A percentile compares a stretch with the other conserved stretches of the same genome.
Evolutionary conservation across 2,888 invertebrate species (phyloP).

Genomic region (Plebejus argus): DNA sequence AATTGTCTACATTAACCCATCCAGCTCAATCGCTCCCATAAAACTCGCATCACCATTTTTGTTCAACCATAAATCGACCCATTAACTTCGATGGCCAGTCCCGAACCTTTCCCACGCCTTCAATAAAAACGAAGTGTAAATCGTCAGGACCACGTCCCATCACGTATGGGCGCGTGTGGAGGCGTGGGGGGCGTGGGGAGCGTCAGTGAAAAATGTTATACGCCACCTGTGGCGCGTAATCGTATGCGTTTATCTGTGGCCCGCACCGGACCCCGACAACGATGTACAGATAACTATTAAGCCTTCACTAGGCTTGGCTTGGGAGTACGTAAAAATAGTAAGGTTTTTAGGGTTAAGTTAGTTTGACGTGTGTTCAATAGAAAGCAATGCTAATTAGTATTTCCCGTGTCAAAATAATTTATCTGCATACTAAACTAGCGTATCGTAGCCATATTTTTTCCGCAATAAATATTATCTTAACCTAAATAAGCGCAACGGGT

Average conservation of each 20-base stretch:
- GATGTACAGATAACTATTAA: conserved; percentile 50
- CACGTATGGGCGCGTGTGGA: background rate
- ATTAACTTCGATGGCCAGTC: background rate
- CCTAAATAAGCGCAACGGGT: too few relatives aligned
- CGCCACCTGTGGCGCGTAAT: conserved; percentile 79
- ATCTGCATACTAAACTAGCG: too few relatives aligned
- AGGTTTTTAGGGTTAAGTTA: too few relatives aligned
- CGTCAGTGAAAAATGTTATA: conserved; percentile 78
- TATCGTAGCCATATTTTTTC: too few relatives aligned
- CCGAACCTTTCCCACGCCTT: conserved; percentile 57
- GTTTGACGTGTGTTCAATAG: too few relatives aligned
- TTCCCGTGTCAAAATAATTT: too few relatives aligned
- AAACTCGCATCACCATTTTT: conserved; percentile 18
- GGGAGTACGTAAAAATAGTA: background rate
- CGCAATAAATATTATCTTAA: too few relatives aligned
- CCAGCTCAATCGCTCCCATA: background rate
- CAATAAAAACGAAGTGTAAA: conserved; percentile 71
- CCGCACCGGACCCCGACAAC: conserved; percentile 50
- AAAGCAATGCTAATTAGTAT: too few relatives aligned
- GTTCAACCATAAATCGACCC: conserved; percentile 12
- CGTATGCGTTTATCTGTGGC: conserved; percentile 77
- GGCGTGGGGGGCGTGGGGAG: conserved; percentile 8
- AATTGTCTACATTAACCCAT: background rate
- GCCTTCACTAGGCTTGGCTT: background rate
- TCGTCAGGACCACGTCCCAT: conserved; percentile 48